Base-by-base conservation (phyloP, 2,888 invertebrate species). In the Balanococcus diminutus region DNA sequence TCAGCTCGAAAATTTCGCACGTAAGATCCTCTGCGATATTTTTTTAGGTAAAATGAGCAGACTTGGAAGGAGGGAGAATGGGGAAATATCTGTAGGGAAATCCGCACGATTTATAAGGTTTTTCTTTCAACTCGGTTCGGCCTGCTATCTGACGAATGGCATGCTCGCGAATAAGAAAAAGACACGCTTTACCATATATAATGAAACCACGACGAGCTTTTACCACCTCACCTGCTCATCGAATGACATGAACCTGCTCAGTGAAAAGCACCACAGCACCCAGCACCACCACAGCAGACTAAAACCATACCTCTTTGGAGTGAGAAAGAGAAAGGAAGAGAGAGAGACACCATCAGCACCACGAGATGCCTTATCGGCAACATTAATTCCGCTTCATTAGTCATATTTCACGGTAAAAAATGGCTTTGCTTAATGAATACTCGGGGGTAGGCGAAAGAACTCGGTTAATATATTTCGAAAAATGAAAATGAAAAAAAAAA, bases 321-420 rank as follows among this genome's bases (percentile, higher is more conserved):
- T 5, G 36, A 36, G 36, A 36, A 51, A 19, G 19, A 51, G n/a
- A n/a, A 0, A 4, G n/a, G 19, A 8, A n/a, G 51, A 19, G 51
- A 2, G 51, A 42, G 42, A 9, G 14, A 11, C 9, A 9, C 16
- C 51, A 19, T 5, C 19, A 19, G 51, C 3, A 19, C 5, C 19
- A 51, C 22, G 56, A 83, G 83, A 83, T 83, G 83, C 56, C 83
- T 83, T 83, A 83, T 83, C 83, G 56, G 81, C 83, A 56, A 83
- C 83, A 83, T 83, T 83, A 83, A 56, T 83, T 83, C 83, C 83
- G 83, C 56, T 83, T 83, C 83, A 83, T 83, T 83, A 83, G 83
- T 83, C 83, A 83, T 83, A 83, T 83, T 83, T 61, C 46, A 61
- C 56, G 32, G 31, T 56, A 83, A 83, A 83, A 83, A 83, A 83